Percentiles rank a stretch among this genome's conserved stretches.
phyloP scores from a whole-genome alignment of 1,140 invertebrate species.

The Drosophila varians region DNA sequence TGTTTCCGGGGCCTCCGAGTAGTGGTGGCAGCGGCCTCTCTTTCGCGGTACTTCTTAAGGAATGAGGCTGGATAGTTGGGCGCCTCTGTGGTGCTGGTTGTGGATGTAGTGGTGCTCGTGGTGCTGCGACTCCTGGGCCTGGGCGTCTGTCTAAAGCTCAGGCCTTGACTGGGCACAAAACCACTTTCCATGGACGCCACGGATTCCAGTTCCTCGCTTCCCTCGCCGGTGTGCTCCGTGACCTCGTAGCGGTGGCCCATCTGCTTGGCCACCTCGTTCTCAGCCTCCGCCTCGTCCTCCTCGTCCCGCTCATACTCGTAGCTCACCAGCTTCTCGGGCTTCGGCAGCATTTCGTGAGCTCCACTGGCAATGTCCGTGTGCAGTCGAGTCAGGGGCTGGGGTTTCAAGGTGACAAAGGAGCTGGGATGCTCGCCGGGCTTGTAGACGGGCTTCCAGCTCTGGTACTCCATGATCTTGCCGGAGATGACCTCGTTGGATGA shows the following conservation, averaged over 20 bases:
- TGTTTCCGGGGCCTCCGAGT: conserved; percentile 36
- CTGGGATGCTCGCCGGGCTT: conserved; percentile 46
- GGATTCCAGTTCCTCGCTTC: conserved; percentile 55
- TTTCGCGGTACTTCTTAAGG: conserved; percentile 64
- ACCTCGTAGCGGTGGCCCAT: conserved; percentile 68
- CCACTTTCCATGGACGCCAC: conserved; percentile 60
- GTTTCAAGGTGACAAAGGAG: conserved; percentile 52
- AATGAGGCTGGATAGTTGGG: conserved; percentile 72
- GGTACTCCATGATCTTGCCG: conserved; percentile 70
- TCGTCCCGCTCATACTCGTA: conserved; percentile 46
- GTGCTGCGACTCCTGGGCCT: conserved; percentile 28
- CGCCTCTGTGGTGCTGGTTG: conserved; percentile 59
- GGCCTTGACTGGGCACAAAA: conserved; percentile 57
- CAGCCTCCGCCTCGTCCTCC: conserved; percentile 33
- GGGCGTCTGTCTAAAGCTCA: conserved; percentile 10
- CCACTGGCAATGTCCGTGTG: conserved; percentile 64
- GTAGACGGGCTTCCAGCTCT: conserved; percentile 73
- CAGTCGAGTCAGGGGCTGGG: conserved; percentile 55
- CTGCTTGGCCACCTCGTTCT: conserved; percentile 46
- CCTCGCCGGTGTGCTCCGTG: conserved; percentile 71
- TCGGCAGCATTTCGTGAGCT: conserved; percentile 61
- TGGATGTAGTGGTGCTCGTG: conserved; percentile 6
- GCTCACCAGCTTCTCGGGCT: conserved; percentile 67
- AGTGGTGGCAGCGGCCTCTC: conserved; percentile 28
- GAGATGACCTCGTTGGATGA: conserved; percentile 59